Base-by-base conservation (phyloP, 2,113 vertebrate genomes). In the Coracopsis vasa region DNA sequence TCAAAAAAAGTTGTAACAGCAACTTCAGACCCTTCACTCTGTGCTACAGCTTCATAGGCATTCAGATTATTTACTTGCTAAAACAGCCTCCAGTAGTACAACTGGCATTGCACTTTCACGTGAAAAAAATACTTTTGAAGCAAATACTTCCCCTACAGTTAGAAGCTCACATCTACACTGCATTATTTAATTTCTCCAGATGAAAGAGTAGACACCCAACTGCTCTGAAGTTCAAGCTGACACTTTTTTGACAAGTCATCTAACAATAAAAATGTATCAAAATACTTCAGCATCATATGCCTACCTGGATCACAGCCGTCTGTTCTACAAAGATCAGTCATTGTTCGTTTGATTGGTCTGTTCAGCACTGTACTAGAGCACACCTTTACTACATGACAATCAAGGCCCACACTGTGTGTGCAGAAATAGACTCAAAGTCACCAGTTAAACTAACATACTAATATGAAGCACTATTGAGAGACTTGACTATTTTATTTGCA, bases 291-390 rank as follows among this genome's bases (percentile, higher is more conserved):
- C 70, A 90, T 81, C 95, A 91, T 70, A 88, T 72, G 92, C 51
- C 47, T 81, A 90, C 92, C 96, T 94, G 95, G 94, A 92, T 81
- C n/a, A 79, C 61, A 84, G 96, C 93, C 96, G 96, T 81, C 29
- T 72, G 77, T 71, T 80, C 70, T 65, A 89, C 56, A 95, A 95
- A 91, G 91, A 92, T 89, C 67, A 97, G 77, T 51, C 66, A 91
- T 44, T 69, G 73, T 82, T 81, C 29, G 4, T 79, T 91, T 61
- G 48, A 88, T 80, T 86, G 47, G 69, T 71, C 58, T 88, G 81
- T 42, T 85, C 95, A 84, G 56, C 48, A 37, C 54, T 75, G 33
- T 51, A 88, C 47, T 69, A 19, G 24, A 81, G 65, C 25, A 21
- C 42, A 61, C 86, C 73, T 60, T 75, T 85, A 78, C 80, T 67